These are phyloP conservation scores for Myathropa florea DNA, from an alignment of 2,888 invertebrate genomes.

Conservation along the genomic window DNA sequence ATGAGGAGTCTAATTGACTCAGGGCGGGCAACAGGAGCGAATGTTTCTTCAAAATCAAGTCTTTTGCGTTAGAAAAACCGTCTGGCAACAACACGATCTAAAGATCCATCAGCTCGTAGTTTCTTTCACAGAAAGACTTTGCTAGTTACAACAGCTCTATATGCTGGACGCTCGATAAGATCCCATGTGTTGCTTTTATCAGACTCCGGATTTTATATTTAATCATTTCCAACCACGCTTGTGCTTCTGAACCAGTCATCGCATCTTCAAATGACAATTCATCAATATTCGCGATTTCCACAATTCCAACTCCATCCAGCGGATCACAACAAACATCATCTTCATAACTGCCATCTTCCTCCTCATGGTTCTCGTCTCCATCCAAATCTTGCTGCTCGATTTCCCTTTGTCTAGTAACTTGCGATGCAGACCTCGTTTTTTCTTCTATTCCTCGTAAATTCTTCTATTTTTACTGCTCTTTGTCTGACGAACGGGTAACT, in stretches of 20 bases:
- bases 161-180: too few relatives aligned
- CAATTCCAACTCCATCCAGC: background rate
- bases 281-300: background rate
- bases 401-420: background rate
- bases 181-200: too few relatives aligned
- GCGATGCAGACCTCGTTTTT: background rate
- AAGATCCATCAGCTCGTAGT: background rate
- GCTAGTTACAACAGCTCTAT: too few relatives aligned
- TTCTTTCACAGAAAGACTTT: too few relatives aligned
- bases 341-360: background rate
- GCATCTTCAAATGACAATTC: too few relatives aligned
- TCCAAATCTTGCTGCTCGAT: background rate
- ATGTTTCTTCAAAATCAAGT: background rate
- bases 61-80: background rate
- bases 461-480: background rate
- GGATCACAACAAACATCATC: background rate
- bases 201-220: too few relatives aligned
- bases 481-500: background rate
- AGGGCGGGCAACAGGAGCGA: too few relatives aligned
- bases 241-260: too few relatives aligned
- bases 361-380: background rate
- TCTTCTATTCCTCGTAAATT: too few relatives aligned
- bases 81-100: background rate
- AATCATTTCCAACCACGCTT: too few relatives aligned
- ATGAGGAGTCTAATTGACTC: too few relatives aligned